Evolutionary conservation across 2,888 invertebrate genomes (phyloP), one percentile per base, ranked within the genome.

Genomic region (Lamproptera curius): DNA sequence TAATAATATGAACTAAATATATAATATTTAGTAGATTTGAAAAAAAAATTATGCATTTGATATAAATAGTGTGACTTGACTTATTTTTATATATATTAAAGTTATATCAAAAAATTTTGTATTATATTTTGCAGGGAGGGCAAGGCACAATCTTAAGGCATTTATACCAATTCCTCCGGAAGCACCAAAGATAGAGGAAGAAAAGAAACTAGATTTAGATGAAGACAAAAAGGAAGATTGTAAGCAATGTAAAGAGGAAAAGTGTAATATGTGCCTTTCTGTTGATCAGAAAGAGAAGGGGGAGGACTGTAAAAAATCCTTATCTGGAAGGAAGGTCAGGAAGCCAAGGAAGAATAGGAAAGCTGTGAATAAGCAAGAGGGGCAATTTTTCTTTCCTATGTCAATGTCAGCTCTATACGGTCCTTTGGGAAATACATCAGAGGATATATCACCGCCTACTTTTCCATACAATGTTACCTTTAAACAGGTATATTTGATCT

Each of bases 381-480:
- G 73, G 1, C 78, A 80, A 50, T 86, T 74, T 52, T 85, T 82
- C 76, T 98, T 95, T 81, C 98, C 98, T 1, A 92, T 94, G 72
- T 97, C 96, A 14, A 94, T 97, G 92, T 92, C 95, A 34, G 91
- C 96, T 68, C 90, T 93, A 75, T 97, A 95, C 75, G 98, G 97
- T 38, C 93, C 94, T 10, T 90, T 95, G 53, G 92, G 92, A 62
- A 89, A 91, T 63, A 89, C 90, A 0, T 56, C 66, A 1, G 57
- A 76, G 77, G 91, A 67, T 61, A 75, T 65, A 51, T 70, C 62
- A 42, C 74, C 70, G 3, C 90, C 90, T 53, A 89, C 89, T 26
- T 98, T 98, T 77, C 98, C 98, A 0, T 91, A 95, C 67, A 98
- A 98, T 81, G 94, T 97, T 44, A 92, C 92, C 52, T 98, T 98